These are phyloP conservation scores for Sebastes taczanowskii DNA, from an alignment of 2,797 vertebrate genomes.

Conservation along the genomic window DNA sequence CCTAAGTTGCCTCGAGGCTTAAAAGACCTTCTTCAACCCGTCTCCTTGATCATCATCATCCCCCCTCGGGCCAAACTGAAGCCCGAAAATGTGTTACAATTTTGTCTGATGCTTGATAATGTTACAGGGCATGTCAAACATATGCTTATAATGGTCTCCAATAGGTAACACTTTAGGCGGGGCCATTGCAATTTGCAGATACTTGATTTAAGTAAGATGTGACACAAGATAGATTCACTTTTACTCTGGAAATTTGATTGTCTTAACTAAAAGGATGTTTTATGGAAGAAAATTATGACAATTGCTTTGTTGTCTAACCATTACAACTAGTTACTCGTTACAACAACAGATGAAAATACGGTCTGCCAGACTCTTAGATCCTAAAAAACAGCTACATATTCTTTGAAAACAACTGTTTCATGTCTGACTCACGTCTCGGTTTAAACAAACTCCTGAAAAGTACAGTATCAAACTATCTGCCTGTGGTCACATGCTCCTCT, in stretches of 20 bases:
- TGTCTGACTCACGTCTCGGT: neutral
- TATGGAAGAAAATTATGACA: neutral
- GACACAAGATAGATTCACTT: neutral
- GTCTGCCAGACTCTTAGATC: neutral
- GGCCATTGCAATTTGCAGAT: neutral
- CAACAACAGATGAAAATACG: neutral
- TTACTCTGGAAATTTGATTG: neutral
- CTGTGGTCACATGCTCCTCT: neutral
- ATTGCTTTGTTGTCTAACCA: neutral
- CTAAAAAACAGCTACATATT: neutral
- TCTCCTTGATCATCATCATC: conserved; percentile 20
- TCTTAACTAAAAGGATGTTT: neutral
- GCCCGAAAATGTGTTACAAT: neutral
- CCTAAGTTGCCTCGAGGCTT: conserved; percentile 13
- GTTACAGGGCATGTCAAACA: neutral
- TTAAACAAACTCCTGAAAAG: neutral
- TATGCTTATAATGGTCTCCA: neutral
- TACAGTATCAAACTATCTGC: neutral
- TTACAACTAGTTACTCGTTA: neutral
- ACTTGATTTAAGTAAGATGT: conserved; percentile 2
- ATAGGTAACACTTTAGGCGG: neutral
- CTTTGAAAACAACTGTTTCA: neutral
- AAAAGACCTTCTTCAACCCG: conserved; percentile 10
- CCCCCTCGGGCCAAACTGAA: neutral
- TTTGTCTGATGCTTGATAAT: neutral